Evolutionary conservation across 2,797 vertebrate genomes (phyloP), one percentile per base, ranked within the genome.

Genomic region (Podarcis siculus): DNA sequence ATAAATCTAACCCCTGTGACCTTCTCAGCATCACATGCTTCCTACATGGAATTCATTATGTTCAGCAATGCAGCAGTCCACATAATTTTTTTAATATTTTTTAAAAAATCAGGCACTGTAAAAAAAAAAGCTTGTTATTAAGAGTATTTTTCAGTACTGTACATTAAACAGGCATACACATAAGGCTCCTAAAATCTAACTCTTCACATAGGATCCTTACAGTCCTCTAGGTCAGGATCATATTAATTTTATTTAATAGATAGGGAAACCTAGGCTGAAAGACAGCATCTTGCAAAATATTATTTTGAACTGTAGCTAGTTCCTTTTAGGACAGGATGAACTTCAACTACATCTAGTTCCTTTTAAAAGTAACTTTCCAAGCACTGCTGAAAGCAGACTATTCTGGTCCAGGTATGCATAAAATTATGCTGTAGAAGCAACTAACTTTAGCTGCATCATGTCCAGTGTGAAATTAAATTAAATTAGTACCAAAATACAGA

Each of bases 401-500:
- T 64, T 23, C 61, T 23, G 61, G 61, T 64, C 61, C 21, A 64
- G 19, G 61, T 19, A 6, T 61, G 58, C 58, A 23, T 61, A 23
- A 64, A 23, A 64, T 23, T 64, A 23, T 64, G 61, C 0, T 64
- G 61, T 23, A 19, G 61, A 64, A 64, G 19, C 21, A 64, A 64
- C 27, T 71, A n/a, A 71, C 10, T 71, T 71, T 12, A 12, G 27
- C 12, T 71, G 67, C 27, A 71, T 30, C 30, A n/a, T 30, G 30
- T 32, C 67, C 67, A 71, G 30, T 30, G 27, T n/a, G 67, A 71
- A 71, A 71, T n/a, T 30, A 71, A 71, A 71, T 30, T 30, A 71
- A 71, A 8, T 39, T 42, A 42, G 66, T 45, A 87, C 86, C 88
- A 92, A 94, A 92, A 91, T 93, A 88, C 90, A 92, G 94, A 86